Evolutionary conservation across 2,113 vertebrate genomes (phyloP).

Genomic region (Chrysochloris asiatica): DNA sequence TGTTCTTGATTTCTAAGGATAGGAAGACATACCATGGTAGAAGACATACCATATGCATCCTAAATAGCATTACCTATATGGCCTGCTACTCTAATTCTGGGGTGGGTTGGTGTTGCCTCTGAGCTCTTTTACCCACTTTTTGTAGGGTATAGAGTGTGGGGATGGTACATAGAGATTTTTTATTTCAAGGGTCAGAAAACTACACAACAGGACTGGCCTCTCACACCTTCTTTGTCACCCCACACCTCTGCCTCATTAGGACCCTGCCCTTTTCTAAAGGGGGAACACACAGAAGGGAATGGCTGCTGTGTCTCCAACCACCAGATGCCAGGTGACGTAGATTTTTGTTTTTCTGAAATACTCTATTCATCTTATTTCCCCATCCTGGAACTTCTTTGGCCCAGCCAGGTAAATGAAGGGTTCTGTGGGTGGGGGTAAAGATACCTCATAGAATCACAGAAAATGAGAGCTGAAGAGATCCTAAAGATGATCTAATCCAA

Average conservation of each 20-base stretch:
- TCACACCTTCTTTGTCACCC: neutral
- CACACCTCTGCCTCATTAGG: conserved; percentile 29
- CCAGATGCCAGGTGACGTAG: conserved; percentile 65
- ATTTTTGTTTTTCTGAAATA: conserved; percentile 20
- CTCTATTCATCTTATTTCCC: neutral
- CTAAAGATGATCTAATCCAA: neutral
- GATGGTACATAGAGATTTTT: neutral
- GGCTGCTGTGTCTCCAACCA: conserved; percentile 31
- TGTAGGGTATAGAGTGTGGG: neutral
- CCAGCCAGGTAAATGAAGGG: neutral
- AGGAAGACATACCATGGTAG: neutral
- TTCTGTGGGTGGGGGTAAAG: neutral
- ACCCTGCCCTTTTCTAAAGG: conserved; percentile 32
- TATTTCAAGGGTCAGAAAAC: neutral
- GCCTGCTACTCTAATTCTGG: neutral
- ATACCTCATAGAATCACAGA: neutral
- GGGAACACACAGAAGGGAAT: conserved; percentile 52
- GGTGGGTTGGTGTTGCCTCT: neutral
- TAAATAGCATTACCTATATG: fast-evolving
- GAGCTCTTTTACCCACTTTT: neutral
- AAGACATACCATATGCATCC: neutral
- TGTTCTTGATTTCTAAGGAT: neutral
- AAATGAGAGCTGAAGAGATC: neutral
- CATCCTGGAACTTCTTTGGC: neutral
- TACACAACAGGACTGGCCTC: neutral